Evolutionary conservation across 2,113 vertebrate species (phyloP).

Genomic region (Shinisaurus crocodilurus): DNA sequence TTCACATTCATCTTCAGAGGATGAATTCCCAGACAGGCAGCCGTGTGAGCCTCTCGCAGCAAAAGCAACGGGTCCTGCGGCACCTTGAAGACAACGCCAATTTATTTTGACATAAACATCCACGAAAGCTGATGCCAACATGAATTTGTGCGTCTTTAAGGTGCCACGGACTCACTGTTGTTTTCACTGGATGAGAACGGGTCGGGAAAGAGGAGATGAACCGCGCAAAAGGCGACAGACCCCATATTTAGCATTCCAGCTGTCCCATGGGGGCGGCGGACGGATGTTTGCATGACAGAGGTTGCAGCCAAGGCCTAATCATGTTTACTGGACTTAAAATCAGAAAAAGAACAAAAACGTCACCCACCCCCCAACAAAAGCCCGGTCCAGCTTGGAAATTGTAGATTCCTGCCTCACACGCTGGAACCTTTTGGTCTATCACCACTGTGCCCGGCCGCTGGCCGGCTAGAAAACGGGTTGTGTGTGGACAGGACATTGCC

Average conservation of each 20-base stretch:
- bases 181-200: background rate
- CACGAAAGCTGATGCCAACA: too few relatives aligned
- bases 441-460: background rate
- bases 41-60: too few relatives aligned
- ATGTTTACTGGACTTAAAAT: background rate
- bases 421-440: background rate
- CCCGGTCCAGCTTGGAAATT: background rate
- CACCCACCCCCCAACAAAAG: background rate
- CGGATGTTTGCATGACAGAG: background rate
- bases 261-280: background rate
- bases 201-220: background rate
- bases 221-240: background rate
- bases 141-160: too few relatives aligned
- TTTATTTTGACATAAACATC: too few relatives aligned
- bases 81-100: too few relatives aligned
- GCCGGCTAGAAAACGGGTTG: background rate
- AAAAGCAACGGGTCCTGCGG: too few relatives aligned
- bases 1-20: background rate
- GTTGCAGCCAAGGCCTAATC: background rate
- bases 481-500: too few relatives aligned
- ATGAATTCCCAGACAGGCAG: background rate
- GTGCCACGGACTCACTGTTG: too few relatives aligned
- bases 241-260: constrained; percentile 5
- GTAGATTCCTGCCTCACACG: background rate
- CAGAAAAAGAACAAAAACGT: background rate